Conservation (phyloP, 2,113 vertebrate species). For the Geothlypis trichas region DNA sequence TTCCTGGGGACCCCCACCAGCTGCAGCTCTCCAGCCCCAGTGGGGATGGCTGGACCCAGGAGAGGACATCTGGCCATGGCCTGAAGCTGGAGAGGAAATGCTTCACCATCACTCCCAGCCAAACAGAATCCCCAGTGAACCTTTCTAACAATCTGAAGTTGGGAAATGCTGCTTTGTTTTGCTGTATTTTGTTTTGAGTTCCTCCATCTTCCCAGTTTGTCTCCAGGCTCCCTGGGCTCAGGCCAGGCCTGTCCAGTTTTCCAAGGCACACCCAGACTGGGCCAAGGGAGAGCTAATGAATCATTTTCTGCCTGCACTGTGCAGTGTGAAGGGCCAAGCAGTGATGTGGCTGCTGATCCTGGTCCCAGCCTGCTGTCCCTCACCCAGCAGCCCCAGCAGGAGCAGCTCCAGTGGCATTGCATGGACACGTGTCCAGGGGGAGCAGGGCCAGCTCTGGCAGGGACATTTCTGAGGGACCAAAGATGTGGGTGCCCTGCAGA, state of each 20-base stretch:
- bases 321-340: background rate
- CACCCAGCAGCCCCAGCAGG: background rate
- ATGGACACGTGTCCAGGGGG: fast-evolving
- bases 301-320: background rate
- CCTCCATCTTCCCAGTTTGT: background rate
- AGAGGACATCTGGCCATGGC: background rate
- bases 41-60: background rate
- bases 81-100: background rate
- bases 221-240: background rate
- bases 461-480: fast-evolving
- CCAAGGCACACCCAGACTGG: background rate
- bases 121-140: background rate
- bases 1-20: background rate
- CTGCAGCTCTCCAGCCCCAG: background rate
- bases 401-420: background rate
- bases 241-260: background rate
- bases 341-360: background rate
- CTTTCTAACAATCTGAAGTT: background rate
- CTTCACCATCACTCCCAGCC: background rate
- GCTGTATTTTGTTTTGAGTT: background rate
- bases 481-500: background rate
- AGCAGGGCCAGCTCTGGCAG: background rate
- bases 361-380: background rate
- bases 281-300: background rate
- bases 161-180: background rate